phyloP scores from a whole-genome alignment of 2,888 invertebrate genomes.

The Trichopoda pennipes region DNA sequence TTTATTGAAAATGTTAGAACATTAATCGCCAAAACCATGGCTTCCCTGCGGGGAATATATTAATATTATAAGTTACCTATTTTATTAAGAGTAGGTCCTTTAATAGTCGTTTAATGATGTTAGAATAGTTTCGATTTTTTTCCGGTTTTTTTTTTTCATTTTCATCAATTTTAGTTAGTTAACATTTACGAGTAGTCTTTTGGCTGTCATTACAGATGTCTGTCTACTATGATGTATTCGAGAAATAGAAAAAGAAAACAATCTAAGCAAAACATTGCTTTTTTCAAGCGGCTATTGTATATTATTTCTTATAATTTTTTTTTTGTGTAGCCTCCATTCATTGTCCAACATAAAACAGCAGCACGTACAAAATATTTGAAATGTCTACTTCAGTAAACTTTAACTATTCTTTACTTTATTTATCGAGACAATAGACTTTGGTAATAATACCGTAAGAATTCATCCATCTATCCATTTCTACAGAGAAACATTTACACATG shows the following conservation, averaged over 20 bases:
- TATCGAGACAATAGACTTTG: conserved; percentile 65
- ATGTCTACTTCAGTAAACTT: conserved; percentile 68
- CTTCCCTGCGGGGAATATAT: too few relatives aligned
- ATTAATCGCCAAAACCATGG: too few relatives aligned
- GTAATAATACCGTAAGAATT: conserved; percentile 67
- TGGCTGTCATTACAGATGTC: conserved; percentile 40
- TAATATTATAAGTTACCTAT: too few relatives aligned
- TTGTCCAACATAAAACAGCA: conserved; percentile 52
- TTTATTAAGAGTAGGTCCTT: not conserved
- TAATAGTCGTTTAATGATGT: not conserved
- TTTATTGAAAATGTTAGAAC: too few relatives aligned
- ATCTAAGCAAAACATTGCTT: conserved; percentile 51
- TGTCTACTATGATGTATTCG: conserved; percentile 43
- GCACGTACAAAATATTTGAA: conserved; percentile 68
- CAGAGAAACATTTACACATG: not conserved
- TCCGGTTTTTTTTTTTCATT: conserved; percentile 5
- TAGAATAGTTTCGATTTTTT: not conserved
- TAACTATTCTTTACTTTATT: conserved; percentile 64
- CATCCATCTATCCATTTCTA: conserved; percentile 20
- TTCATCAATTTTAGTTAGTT: conserved; percentile 45
- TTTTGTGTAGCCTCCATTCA: conserved; percentile 33
- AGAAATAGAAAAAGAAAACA: conserved; percentile 24
- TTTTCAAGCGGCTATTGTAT: conserved; percentile 20
- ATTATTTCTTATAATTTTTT: conserved; percentile 12
- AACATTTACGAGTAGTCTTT: conserved; percentile 51